A percentile compares a stretch with the other conserved stretches of the same genome.
These are phyloP conservation scores for Melanotaenia duboulayi DNA, from an alignment of 2,113 vertebrate genomes.

Conservation along the genomic window DNA sequence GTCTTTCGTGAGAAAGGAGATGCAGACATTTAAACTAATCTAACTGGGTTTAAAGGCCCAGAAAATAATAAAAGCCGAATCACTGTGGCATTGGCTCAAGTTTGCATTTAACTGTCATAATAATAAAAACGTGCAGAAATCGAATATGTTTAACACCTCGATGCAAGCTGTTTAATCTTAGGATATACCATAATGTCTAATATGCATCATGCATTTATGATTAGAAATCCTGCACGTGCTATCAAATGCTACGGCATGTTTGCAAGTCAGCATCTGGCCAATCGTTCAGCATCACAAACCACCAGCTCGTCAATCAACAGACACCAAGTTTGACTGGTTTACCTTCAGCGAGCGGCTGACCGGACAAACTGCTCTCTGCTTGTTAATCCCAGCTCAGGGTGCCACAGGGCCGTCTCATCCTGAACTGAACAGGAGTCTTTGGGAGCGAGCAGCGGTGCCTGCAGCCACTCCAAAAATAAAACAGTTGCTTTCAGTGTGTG, in stretches of 20 bases:
- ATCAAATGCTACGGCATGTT: slow-evolving; percentile 29
- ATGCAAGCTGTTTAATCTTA: slow-evolving; percentile 19
- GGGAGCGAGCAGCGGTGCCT: slow-evolving; percentile 69
- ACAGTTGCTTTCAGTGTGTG: slow-evolving; percentile 67
- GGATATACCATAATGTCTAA: slow-evolving; percentile 14
- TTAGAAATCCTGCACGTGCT: slow-evolving; percentile 45
- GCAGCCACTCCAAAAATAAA: slow-evolving; percentile 87
- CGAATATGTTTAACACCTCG: slow-evolving; percentile 10
- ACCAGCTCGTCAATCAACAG: slow-evolving; percentile 66
- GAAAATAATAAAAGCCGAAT: neutral
- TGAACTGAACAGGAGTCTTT: slow-evolving; percentile 67
- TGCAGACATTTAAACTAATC: neutral
- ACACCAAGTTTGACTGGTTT: slow-evolving; percentile 72
- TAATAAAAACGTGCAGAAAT: slow-evolving; percentile 23
- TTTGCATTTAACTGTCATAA: neutral
- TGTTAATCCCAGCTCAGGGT: slow-evolving; percentile 74
- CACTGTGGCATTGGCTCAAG: neutral
- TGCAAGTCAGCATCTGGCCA: slow-evolving; percentile 47
- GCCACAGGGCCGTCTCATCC: slow-evolving; percentile 72
- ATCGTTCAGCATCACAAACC: slow-evolving; percentile 24
- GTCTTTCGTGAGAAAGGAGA: slow-evolving; percentile 1
- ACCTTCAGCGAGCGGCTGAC: slow-evolving; percentile 79
- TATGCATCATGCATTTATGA: slow-evolving; percentile 58
- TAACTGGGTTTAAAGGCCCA: neutral
- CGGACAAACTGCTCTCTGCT: slow-evolving; percentile 73